phyloP scores from a whole-genome alignment of 2,888 invertebrate genomes.

The Thyatira batis region DNA sequence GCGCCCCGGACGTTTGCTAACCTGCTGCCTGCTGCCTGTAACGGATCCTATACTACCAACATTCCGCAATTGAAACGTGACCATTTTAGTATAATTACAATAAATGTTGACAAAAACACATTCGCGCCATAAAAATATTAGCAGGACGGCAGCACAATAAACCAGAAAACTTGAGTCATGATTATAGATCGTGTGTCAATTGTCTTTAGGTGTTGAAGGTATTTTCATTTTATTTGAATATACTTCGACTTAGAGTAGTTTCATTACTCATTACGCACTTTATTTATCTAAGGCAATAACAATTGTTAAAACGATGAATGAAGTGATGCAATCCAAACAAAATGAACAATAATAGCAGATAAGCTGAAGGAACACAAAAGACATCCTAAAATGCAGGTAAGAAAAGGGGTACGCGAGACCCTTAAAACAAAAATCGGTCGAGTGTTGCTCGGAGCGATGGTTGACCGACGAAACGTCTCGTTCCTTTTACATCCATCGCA shows the following conservation, averaged over 20 bases:
- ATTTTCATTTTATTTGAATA: neutral
- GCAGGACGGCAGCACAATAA: neutral
- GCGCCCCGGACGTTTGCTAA: slow-evolving; percentile 42
- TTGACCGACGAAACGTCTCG: slow-evolving; percentile 53
- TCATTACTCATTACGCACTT: neutral
- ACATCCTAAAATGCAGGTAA: slow-evolving; percentile 62
- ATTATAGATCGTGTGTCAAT: no score
- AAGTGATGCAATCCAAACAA: slow-evolving; percentile 38
- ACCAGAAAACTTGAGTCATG: neutral
- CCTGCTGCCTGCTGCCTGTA: slow-evolving; percentile 33
- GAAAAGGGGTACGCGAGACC: slow-evolving; percentile 61
- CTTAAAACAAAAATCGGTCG: slow-evolving; percentile 62
- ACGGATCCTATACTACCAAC: slow-evolving; percentile 26
- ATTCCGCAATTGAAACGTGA: slow-evolving; percentile 11
- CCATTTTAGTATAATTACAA: slow-evolving; percentile 9
- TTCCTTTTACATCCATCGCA: slow-evolving; percentile 58
- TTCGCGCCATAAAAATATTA: neutral
- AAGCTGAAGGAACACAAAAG: slow-evolving; percentile 43
- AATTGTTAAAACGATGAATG: slow-evolving; percentile 25
- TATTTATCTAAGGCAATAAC: slow-evolving; percentile 23
- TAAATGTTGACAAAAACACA: neutral
- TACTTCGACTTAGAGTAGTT: neutral
- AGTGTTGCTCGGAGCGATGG: slow-evolving; percentile 67
- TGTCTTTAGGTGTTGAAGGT: neutral
- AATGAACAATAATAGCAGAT: slow-evolving; percentile 35